Conservation (phyloP, 1,140 invertebrate species). For the Neomicropteryx cornuta region DNA sequence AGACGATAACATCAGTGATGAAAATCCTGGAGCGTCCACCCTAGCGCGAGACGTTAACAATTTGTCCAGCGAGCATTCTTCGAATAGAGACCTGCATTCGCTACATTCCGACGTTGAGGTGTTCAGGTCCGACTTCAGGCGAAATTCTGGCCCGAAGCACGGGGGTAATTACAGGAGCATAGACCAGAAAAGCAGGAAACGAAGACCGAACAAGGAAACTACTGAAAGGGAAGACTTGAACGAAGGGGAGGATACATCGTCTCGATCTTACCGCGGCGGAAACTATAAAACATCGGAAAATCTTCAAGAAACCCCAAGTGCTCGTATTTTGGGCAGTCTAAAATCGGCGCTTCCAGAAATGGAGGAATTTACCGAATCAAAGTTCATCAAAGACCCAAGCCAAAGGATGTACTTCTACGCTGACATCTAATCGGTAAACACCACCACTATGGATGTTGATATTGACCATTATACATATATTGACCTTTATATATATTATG, state of each 20-base stretch:
- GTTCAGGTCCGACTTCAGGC: conserved; percentile 26
- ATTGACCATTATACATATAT: too few species aligned
- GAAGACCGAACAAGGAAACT: conserved; percentile 1
- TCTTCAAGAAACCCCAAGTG: too few species aligned
- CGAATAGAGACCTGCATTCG: conserved; percentile 8
- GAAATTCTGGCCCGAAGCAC: conserved; percentile 27
- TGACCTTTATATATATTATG: too few species aligned
- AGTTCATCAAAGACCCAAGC: conserved; percentile 14
- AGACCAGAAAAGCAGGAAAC: conserved; percentile 1
- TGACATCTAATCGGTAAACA: conserved; percentile 1
- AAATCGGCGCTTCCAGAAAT: too few species aligned
- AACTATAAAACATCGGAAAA: conserved; percentile 7
- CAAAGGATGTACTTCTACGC: conserved; percentile 14
- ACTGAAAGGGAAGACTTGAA: conserved; percentile 8
- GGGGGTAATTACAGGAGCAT: conserved; percentile 31
- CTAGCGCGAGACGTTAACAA: conserved; percentile 33
- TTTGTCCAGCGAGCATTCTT: conserved; percentile 15
- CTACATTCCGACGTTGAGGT: conserved; percentile 27
- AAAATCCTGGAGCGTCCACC: too few species aligned
- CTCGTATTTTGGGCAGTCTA: too few species aligned
- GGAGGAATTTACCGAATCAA: too few species aligned
- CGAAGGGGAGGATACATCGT: background rate
- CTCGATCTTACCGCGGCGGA: conserved; percentile 5
- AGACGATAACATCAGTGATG: conserved; percentile 22
- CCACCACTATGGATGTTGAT: too few species aligned